These are phyloP conservation scores for Drosophila buzzatii DNA, from an alignment of 2,888 invertebrate species.

Conservation along the genomic window DNA sequence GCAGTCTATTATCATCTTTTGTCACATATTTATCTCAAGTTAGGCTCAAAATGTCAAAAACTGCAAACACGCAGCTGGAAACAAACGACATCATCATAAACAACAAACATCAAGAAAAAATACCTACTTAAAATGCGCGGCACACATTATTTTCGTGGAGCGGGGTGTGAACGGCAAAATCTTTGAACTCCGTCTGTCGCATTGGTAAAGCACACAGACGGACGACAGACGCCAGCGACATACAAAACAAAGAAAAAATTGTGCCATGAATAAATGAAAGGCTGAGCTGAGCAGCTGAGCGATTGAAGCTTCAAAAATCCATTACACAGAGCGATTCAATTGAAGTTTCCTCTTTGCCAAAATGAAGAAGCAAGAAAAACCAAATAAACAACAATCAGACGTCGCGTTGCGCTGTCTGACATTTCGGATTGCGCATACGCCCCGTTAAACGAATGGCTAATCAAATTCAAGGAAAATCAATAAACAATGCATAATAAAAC, in stretches of 20 bases:
- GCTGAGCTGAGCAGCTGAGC: slow-evolving; percentile 20
- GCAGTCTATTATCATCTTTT: slow-evolving; percentile 54
- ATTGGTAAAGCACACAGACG: slow-evolving; percentile 19
- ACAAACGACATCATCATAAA: slow-evolving; percentile 24
- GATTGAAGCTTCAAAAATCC: slow-evolving; percentile 21
- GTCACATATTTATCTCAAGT: slow-evolving; percentile 49
- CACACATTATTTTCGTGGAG: slow-evolving; percentile 56
- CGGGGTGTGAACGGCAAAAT: slow-evolving; percentile 60
- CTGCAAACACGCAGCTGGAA: slow-evolving; percentile 43
- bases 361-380: slow-evolving; percentile 12
- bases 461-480: slow-evolving; percentile 42
- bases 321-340: slow-evolving; percentile 16
- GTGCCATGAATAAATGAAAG: slow-evolving; percentile 61
- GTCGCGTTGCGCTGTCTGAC: slow-evolving; percentile 40
- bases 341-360: slow-evolving; percentile 27
- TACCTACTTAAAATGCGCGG: slow-evolving; percentile 66
- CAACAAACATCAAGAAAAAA: slow-evolving; percentile 22
- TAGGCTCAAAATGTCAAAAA: slow-evolving; percentile 62
- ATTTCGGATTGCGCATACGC: slow-evolving; percentile 59
- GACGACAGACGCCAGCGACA: slow-evolving; percentile 38
- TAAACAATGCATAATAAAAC: slow-evolving; percentile 67
- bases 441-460: slow-evolving; percentile 35
- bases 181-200: slow-evolving; percentile 56
- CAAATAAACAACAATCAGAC: slow-evolving; percentile 19
- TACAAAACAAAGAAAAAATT: slow-evolving; percentile 43